These are phyloP conservation scores for Microcaecilia unicolor DNA, from an alignment of 2,797 vertebrate species.

Conservation along the genomic window DNA sequence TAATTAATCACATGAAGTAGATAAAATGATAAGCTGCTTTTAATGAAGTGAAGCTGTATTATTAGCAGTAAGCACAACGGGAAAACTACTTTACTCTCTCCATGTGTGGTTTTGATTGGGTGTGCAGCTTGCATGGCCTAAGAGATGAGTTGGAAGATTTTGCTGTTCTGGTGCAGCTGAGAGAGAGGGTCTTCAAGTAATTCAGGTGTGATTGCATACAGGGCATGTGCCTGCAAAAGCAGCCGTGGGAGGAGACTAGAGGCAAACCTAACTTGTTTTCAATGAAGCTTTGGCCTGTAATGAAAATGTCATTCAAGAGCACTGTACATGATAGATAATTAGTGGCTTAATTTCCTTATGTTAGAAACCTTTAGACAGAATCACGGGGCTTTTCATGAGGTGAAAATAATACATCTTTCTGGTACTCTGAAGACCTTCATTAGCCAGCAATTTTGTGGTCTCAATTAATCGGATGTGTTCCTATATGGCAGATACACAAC, in stretches of 20 bases:
- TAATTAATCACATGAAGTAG: slow-evolving; percentile 40
- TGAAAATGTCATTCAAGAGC: too few species aligned
- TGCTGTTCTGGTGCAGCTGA: not conserved
- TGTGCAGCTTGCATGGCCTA: slow-evolving; percentile 9
- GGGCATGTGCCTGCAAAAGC: not conserved
- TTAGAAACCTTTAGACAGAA: slow-evolving; percentile 7
- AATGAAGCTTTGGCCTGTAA: too few species aligned
- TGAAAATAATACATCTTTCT: not conserved
- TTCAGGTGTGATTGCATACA: not conserved
- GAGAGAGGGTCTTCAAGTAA: not conserved
- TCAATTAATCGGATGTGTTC: not conserved
- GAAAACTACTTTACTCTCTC: slow-evolving; percentile 27
- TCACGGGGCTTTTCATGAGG: not conserved
- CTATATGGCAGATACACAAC: not conserved
- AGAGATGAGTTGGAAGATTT: not conserved
- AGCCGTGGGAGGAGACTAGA: not conserved
- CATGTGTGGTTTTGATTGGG: slow-evolving; percentile 17
- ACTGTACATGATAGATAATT: slow-evolving; percentile 2
- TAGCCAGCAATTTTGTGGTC: not conserved
- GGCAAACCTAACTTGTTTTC: too few species aligned
- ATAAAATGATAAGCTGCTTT: slow-evolving; percentile 41
- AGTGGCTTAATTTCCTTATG: not conserved
- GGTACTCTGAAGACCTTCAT: accelerated
- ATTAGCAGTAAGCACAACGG: slow-evolving; percentile 33
- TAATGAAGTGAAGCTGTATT: slow-evolving; percentile 42